Percentiles rank a stretch among this genome's conserved stretches.
Evolutionary conservation across 2,113 vertebrate genomes (phyloP).

Genomic region (Delphinapterus leucas): DNA sequence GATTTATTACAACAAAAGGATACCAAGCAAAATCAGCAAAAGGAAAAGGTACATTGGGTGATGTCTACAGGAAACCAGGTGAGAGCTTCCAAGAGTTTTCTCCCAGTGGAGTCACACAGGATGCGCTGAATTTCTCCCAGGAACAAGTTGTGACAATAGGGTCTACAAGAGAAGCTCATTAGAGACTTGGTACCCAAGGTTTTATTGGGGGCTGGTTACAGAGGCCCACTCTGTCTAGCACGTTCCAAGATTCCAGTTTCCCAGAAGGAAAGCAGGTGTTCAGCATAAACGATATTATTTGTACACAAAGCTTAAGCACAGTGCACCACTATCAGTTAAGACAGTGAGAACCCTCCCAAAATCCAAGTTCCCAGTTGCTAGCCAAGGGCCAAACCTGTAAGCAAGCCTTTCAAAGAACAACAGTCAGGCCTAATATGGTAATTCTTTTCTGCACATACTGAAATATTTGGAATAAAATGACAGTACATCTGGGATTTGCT

Average conservation of each 20-base stretch:
- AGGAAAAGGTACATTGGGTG: not conserved
- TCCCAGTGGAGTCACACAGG: not conserved
- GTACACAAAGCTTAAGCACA: not conserved
- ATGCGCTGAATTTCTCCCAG: not conserved
- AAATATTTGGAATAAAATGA: not conserved
- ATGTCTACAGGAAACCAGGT: not conserved
- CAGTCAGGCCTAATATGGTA: not conserved
- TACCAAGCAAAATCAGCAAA: conserved; percentile 22
- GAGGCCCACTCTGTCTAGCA: not conserved
- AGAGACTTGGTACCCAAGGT: not conserved
- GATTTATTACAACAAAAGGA: not conserved
- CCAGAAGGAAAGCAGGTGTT: not conserved
- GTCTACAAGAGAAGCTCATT: not conserved
- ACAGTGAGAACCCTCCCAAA: not conserved
- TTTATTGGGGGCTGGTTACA: not conserved
- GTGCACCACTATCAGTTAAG: not conserved
- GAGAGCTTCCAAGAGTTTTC: not conserved
- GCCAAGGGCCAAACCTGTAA: not conserved
- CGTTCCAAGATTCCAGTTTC: not conserved
- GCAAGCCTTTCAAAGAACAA: not conserved
- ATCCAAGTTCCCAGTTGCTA: not conserved
- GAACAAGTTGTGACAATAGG: not conserved
- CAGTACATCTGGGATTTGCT: not conserved
- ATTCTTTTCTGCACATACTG: not conserved
- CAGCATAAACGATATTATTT: not conserved